phyloP scores from a whole-genome alignment of 2,888 invertebrate genomes.

The Stenichneumon culpator region DNA sequence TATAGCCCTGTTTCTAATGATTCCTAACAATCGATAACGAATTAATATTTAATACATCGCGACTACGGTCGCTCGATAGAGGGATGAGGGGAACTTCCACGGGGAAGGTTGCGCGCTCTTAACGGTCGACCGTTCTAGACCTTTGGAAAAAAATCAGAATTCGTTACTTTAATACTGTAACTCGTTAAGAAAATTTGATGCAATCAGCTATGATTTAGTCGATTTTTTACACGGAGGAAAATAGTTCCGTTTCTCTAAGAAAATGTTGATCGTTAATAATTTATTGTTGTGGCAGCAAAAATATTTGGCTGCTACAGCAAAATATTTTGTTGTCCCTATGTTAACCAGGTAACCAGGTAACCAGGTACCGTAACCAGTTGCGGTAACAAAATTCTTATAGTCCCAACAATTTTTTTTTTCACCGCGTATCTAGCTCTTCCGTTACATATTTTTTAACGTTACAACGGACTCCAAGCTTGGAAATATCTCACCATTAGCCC shows the following conservation, averaged over 20 bases:
- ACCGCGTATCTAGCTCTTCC: too few species aligned
- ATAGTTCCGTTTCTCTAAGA: too few species aligned
- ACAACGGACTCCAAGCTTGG: neutral
- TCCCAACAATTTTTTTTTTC: too few species aligned
- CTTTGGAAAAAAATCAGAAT: constrained; percentile 6
- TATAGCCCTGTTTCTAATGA: constrained; percentile 73
- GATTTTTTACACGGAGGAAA: too few species aligned
- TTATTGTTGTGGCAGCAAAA: too few species aligned
- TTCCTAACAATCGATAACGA: constrained; percentile 75
- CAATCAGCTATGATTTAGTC: neutral
- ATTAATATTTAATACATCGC: constrained; percentile 75
- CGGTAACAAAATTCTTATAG: too few species aligned
- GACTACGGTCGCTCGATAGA: constrained; percentile 72
- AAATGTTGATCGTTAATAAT: too few species aligned
- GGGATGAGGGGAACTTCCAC: neutral
- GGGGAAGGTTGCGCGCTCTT: constrained; percentile 25
- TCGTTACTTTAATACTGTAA: neutral
- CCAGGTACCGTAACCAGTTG: too few species aligned
- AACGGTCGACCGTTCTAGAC: constrained; percentile 50
- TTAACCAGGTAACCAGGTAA: too few species aligned
- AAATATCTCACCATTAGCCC: neutral
- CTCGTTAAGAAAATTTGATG: neutral
- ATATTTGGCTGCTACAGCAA: too few species aligned
- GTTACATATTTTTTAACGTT: too few species aligned
- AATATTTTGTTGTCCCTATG: too few species aligned